A percentile compares a stretch with the other conserved stretches of the same genome.
Conservation (phyloP, 2,888 invertebrate species). For the Lycocerus yunnanus region DNA sequence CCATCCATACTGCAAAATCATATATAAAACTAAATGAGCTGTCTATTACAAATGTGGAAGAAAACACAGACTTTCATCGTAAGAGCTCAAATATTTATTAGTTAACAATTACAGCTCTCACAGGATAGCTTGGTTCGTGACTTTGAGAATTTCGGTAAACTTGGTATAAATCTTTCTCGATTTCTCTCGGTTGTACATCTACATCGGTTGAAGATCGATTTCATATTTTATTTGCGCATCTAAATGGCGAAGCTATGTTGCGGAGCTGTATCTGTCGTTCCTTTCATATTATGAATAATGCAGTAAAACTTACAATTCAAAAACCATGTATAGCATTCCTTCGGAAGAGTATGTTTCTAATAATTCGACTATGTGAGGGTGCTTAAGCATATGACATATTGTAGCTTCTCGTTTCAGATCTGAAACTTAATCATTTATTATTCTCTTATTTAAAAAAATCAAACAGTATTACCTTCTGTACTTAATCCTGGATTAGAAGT, state of each 20-base stretch:
- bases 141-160: too few relatives aligned
- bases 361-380: constrained; percentile 97
- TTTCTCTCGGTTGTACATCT: too few relatives aligned
- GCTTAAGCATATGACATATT: constrained; percentile 98
- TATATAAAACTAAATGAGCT: neutral
- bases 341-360: constrained; percentile 98
- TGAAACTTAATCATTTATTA: constrained; percentile 57
- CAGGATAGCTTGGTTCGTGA: too few relatives aligned
- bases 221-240: too few relatives aligned
- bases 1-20: constrained; percentile 88
- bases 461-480: constrained; percentile 79
- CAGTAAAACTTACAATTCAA: constrained; percentile 92
- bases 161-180: too few relatives aligned
- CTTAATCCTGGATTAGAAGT: constrained; percentile 95
- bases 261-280: neutral
- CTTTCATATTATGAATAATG: constrained; percentile 28
- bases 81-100: too few relatives aligned
- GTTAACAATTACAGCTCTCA: too few relatives aligned
- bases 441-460: neutral
- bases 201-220: too few relatives aligned
- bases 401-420: constrained; percentile 98
- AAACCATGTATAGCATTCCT: constrained; percentile 99
- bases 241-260: too few relatives aligned
- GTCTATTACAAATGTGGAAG: neutral
- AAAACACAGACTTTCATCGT: neutral